Evolutionary conservation across 2,888 invertebrate genomes (phyloP), one percentile per base, ranked within the genome.

Genomic region (Lapara coniferarum): DNA sequence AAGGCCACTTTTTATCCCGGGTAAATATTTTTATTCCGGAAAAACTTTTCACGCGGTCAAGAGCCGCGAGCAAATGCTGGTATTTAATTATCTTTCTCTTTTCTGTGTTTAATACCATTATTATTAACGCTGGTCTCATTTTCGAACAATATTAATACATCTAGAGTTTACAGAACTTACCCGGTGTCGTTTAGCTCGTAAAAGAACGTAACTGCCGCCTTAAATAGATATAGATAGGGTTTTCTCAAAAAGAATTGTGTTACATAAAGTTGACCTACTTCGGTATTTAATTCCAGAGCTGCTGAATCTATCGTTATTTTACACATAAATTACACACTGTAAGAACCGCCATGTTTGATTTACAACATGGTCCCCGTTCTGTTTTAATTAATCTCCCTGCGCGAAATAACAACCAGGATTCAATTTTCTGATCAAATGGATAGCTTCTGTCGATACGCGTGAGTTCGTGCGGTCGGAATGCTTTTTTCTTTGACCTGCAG

Each of bases 191-290:
- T 85, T 82, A 80, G 82, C 87, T 90, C 90, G 88, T 92, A 90
- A 91, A 91, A 90, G 89, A 85, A 85, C 87, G 86, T 88, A 87
- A 91, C 89, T 88, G 87, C 85, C 86, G 86, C 85, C 85, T 83
- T 90, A 91, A 92, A 92, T 92, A 91, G 89, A 89, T 91, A 92
- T n/a, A n/a, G n/a, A n/a, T n/a, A 37, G 37, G 55, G 10, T 19
- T 25, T 19, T 19, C 19, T 46, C 63, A 19, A n/a, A 10, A 16
- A 13, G 5, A 2, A 63, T 4, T 25, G 25, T 46, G 13, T 49
- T 13, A 49, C 19, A 49, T 19, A 7, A 49, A 63, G 49, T 46
- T 49, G 49, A 49, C 19, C 63, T 63, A 63, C 49, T 49, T 63
- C 49, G 49, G 13, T 19, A 49, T 63, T 49, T 63, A 63, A 49